These are phyloP conservation scores for Pyrrhia umbra DNA, from an alignment of 2,888 invertebrate genomes.

Conservation along the genomic window DNA sequence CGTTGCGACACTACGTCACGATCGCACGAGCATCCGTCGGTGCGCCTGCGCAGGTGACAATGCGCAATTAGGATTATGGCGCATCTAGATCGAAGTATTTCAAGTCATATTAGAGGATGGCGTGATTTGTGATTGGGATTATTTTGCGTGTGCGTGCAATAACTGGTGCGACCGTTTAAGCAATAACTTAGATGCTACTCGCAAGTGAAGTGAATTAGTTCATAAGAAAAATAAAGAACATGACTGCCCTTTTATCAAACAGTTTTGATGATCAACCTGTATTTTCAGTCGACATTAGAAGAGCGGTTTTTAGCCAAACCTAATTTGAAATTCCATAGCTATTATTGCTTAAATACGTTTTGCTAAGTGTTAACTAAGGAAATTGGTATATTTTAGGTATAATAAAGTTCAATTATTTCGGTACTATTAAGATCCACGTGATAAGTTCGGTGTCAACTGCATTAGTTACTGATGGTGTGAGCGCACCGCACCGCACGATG, in stretches of 20 bases:
- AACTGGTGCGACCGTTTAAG: constrained; percentile 17
- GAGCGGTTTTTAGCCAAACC: too few species aligned
- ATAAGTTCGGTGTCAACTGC: constrained; percentile 57
- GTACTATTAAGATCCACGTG: constrained; percentile 49
- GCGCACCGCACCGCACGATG: constrained; percentile 69
- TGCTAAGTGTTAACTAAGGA: too few species aligned
- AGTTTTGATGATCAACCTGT: too few species aligned
- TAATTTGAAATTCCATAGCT: too few species aligned
- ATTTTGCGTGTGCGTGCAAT: constrained; percentile 36
- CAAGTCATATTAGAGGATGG: constrained; percentile 52
- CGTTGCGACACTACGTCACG: constrained; percentile 79
- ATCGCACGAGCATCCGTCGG: constrained; percentile 76
- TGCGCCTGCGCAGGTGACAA: constrained; percentile 71
- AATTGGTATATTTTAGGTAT: not conserved
- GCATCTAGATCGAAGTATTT: constrained; percentile 64
- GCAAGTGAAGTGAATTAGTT: not conserved
- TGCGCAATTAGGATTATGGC: constrained; percentile 80
- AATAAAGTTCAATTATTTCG: constrained; percentile 45
- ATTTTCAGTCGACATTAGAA: too few species aligned
- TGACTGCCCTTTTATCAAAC: not conserved
- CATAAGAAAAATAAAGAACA: not conserved
- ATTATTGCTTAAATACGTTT: too few species aligned
- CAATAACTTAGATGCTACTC: constrained; percentile 8
- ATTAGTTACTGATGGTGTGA: constrained; percentile 60
- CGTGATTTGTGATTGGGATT: constrained; percentile 47